Conservation (phyloP, 2,797 vertebrate genomes). For the Danio jaintianensis region DNA sequence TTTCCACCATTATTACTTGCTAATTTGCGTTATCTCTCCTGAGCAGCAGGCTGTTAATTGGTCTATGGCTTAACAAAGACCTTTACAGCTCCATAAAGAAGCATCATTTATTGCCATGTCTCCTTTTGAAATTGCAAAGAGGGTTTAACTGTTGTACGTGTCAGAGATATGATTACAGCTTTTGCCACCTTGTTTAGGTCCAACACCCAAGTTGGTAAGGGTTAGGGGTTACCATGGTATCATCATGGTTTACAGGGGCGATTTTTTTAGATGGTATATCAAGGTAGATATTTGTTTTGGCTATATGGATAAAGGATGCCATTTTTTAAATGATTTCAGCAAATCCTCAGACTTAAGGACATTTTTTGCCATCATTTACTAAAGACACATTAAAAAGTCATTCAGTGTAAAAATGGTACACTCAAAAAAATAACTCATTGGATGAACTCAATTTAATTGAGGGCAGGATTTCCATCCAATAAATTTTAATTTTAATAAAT, state of each 20-base stretch:
- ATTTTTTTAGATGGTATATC: neutral
- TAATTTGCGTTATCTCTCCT: conserved; percentile 30
- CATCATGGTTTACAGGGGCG: neutral
- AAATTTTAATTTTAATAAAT: too few relatives aligned
- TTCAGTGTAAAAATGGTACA: too few relatives aligned
- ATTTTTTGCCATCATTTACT: too few relatives aligned
- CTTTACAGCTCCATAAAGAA: neutral
- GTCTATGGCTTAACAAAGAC: conserved; percentile 4
- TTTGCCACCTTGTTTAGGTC: neutral
- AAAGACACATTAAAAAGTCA: too few relatives aligned
- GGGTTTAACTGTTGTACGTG: too few relatives aligned
- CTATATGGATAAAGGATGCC: neutral
- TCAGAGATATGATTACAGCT: neutral
- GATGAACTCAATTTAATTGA: too few relatives aligned
- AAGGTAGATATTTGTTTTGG: neutral
- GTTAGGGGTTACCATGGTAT: neutral
- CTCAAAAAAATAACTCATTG: too few relatives aligned
- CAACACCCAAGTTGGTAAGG: neutral
- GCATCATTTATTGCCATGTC: neutral
- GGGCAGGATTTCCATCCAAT: too few relatives aligned
- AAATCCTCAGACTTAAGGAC: too few relatives aligned
- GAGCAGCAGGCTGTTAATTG: conserved; percentile 20
- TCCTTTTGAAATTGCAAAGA: neutral
- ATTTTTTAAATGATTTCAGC: too few relatives aligned
- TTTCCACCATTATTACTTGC: neutral